These are phyloP conservation scores for Epinotia demarniana DNA, from an alignment of 2,888 invertebrate genomes.

Conservation along the genomic window DNA sequence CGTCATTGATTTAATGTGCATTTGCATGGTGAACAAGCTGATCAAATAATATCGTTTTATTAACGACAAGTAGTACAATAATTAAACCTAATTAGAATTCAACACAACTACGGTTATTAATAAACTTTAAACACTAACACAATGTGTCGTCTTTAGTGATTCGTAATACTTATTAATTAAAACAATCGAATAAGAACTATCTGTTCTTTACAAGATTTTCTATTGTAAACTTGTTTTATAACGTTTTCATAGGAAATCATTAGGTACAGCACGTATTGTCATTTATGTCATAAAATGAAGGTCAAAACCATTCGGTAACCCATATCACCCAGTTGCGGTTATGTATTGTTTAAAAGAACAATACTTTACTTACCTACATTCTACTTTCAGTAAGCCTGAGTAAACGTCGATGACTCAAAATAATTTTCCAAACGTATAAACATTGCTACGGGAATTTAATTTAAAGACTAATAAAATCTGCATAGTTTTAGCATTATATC, in stretches of 20 bases:
- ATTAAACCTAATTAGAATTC: too few relatives aligned
- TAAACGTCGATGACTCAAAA: constrained; percentile 18
- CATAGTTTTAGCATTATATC: neutral
- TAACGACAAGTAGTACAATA: too few relatives aligned
- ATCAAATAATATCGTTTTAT: too few relatives aligned
- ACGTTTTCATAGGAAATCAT: neutral
- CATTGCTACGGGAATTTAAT: constrained; percentile 11
- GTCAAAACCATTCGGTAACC: neutral
- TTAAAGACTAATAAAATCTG: constrained; percentile 12
- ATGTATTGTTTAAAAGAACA: constrained; percentile 9
- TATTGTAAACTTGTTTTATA: neutral
- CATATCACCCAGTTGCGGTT: constrained; percentile 16
- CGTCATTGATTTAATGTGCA: too few relatives aligned
- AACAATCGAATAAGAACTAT: too few relatives aligned
- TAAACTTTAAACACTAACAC: too few relatives aligned
- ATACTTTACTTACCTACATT: constrained; percentile 10
- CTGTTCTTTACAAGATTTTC: neutral
- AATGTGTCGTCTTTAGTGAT: too few relatives aligned
- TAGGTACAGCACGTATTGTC: neutral
- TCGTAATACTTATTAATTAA: too few relatives aligned
- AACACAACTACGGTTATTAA: too few relatives aligned
- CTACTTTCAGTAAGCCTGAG: neutral
- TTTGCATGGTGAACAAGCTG: too few relatives aligned
- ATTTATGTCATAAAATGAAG: constrained; percentile 6
- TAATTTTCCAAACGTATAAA: neutral